Conservation (phyloP, 2,888 invertebrate genomes). For the Mythimna ferrago region DNA sequence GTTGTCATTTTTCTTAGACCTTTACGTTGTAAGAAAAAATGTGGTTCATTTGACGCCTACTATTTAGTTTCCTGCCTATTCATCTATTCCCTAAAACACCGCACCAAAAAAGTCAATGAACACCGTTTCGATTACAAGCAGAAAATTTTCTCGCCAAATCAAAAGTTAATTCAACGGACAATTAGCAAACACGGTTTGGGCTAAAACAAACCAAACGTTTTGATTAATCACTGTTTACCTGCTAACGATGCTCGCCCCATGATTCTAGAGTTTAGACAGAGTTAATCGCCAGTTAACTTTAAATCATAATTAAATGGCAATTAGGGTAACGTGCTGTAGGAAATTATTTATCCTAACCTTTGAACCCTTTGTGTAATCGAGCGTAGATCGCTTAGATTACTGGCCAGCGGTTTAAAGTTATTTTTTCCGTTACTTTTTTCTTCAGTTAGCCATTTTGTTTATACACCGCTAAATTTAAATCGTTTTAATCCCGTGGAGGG, state of each 20-base stretch:
- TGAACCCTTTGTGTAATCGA: constrained; percentile 66
- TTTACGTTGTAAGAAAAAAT: too few relatives aligned
- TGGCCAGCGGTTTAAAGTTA: constrained; percentile 24
- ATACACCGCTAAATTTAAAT: background rate
- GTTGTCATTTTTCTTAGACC: too few relatives aligned
- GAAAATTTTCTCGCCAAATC: constrained; percentile 24
- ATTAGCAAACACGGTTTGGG: constrained; percentile 64
- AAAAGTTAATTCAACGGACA: constrained; percentile 59
- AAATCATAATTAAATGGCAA: constrained; percentile 75
- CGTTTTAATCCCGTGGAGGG: too few relatives aligned
- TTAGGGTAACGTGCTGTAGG: constrained; percentile 64
- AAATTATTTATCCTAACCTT: constrained; percentile 67
- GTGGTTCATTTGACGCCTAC: too few relatives aligned
- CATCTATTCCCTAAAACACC: too few relatives aligned
- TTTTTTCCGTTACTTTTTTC: constrained; percentile 4
- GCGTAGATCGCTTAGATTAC: constrained; percentile 51
- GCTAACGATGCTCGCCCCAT: constrained; percentile 63
- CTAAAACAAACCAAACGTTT: constrained; percentile 57
- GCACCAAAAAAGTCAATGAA: background rate
- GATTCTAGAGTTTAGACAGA: constrained; percentile 62
- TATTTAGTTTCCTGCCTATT: too few relatives aligned
- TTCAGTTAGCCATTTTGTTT: background rate
- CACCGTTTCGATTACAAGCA: constrained; percentile 40
- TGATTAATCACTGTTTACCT: constrained; percentile 68
- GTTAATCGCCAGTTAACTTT: constrained; percentile 65